Percentiles rank a stretch among this genome's conserved stretches.
Conservation (phyloP, 2,797 vertebrate species). For the Lepilemur septentrionalis region DNA sequence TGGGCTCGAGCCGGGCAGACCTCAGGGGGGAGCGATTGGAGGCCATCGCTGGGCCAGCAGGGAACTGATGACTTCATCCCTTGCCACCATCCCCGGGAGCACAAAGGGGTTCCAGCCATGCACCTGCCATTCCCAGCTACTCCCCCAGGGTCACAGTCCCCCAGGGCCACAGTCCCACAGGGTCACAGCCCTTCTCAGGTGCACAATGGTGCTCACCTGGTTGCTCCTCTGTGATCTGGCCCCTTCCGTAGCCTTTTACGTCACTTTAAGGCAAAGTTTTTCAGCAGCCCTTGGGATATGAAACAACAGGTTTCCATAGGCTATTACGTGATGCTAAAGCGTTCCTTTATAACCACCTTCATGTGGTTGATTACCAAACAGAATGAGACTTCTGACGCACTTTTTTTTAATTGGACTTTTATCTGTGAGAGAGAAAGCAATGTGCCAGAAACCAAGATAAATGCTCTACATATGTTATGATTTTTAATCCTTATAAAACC, state of each 20-base stretch:
- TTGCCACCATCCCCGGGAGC: fast-evolving
- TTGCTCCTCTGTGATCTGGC: not conserved
- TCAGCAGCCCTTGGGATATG: not conserved
- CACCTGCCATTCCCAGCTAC: not conserved
- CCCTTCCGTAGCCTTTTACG: not conserved
- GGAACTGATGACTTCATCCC: not conserved
- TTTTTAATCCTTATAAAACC: not conserved
- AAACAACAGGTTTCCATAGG: not conserved
- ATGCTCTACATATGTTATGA: not conserved
- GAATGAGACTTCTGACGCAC: not conserved
- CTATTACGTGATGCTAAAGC: not conserved
- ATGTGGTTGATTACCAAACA: not conserved
- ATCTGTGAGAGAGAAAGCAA: not conserved
- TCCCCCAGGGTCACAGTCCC: not conserved
- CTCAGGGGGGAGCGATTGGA: not conserved
- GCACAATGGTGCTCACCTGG: not conserved
- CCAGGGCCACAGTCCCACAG: no score
- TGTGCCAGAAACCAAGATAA: not conserved
- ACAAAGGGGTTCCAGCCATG: not conserved
- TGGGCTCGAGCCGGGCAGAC: not conserved
- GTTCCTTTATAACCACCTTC: not conserved
- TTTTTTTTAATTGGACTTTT: not conserved
- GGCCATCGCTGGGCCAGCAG: not conserved
- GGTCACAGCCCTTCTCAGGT: not conserved
- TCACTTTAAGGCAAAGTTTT: not conserved